A percentile compares a stretch with the other conserved stretches of the same genome.
Evolutionary conservation across 2,888 invertebrate genomes (phyloP).

Genomic region (Eremobia ochroleuca): DNA sequence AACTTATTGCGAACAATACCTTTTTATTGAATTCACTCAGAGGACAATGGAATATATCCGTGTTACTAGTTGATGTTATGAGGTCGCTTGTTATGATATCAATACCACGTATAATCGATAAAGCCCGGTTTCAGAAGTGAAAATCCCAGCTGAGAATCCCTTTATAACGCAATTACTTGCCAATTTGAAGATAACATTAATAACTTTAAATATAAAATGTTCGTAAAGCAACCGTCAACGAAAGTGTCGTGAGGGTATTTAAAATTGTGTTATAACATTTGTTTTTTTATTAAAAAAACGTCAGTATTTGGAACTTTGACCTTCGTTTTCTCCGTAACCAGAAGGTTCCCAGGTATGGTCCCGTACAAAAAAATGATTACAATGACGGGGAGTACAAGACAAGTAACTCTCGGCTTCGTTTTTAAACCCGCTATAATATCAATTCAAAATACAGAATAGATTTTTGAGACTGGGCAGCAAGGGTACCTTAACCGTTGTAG

Average conservation of each 20-base stretch:
- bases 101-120: not conserved
- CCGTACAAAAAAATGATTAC: too few species aligned
- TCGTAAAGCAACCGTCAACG: not conserved
- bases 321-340: too few species aligned
- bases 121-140: not conserved
- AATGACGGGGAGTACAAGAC: too few species aligned
- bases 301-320: too few species aligned
- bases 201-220: not conserved
- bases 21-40: not conserved
- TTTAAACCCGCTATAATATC: too few species aligned
- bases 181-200: conserved; percentile 6
- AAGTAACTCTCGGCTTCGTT: too few species aligned
- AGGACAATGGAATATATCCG: not conserved
- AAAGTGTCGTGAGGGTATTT: not conserved
- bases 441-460: not conserved
- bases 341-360: too few species aligned
- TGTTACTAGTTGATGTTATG: not conserved
- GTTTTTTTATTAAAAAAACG: too few species aligned
- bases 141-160: not conserved
- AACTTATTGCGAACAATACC: not conserved
- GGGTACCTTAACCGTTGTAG: not conserved
- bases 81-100: not conserved
- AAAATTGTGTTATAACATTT: too few species aligned
- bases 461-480: not conserved
- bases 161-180: not conserved